Evolutionary conservation across 2,113 vertebrate species (phyloP), one percentile per base, ranked within the genome.

Genomic region (Channa argus): DNA sequence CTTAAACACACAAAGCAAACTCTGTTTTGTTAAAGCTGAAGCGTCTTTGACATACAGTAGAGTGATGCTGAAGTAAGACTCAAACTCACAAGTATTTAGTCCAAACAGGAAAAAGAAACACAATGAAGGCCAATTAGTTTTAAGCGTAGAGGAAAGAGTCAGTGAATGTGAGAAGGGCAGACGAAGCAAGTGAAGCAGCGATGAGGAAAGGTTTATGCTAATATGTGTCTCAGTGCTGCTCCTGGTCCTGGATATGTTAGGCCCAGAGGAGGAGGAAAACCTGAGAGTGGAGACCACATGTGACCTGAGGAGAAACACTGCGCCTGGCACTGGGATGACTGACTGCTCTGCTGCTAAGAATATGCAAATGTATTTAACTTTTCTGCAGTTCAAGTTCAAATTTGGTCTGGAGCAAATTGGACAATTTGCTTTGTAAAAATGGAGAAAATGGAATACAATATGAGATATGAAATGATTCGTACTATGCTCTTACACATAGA

Each of bases 281-380:
- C 72, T 77, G 58, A 37, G 64, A 58, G 68, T 56, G 64, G 65
- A 52, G 81, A 61, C 64, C 74, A 45, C 4, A 9, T 37, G 64
- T 58, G 76, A 88, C 76, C 89, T 70, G 72, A n/a, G n/a, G 79
- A 74, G 82, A 81, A 65, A 69, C 78, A 63, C 77, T 58, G 64
- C 52, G 71, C 37, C 69, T 38, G 69, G 74, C 71, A 58, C 63
- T 3, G 24, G 14, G 60, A 75, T 82, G 86, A 85, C 62, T 81
- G 82, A 85, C 84, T 65, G 74, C 50, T 63, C 64, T 8, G 67
- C 12, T 13, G 60, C 46, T 6, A 9, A 53, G 44, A 38, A 47
- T 64, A 86, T 85, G 76, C 59, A 59, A 77, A 83, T 91, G 13
- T 74, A 14, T 78, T 73, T 41, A 39, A 71, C 62, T 79, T 70